Evolutionary conservation across 2,113 vertebrate genomes (phyloP), one percentile per base, ranked within the genome.

Genomic region (Chiloscyllium plagiosum): DNA sequence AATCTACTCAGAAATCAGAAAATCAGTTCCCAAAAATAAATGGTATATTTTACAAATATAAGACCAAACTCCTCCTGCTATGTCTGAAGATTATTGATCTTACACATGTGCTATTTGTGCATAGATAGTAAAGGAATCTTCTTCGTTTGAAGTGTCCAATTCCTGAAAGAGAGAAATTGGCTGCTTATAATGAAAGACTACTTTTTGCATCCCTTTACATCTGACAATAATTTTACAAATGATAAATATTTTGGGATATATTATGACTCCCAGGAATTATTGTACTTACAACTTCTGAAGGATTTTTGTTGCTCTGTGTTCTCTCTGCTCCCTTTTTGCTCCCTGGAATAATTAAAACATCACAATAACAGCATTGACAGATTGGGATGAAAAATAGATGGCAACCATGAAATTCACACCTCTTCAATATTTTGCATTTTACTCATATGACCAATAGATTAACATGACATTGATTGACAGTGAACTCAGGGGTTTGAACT

Each of bases 131-230:
- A 10, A 29, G 29, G 94, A 72, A 26, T 33, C 68, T 37, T 92
- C 33, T 29, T 33, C 68, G 0, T 95, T 33, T 95, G 42, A 95
- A 95, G 26, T 4, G 52, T 1, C 22, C 66, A 72, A 1, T 69
- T 72, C 47, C 94, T 95, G 94, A 10, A 72, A 72, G 87, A 72
- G 56, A 56, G 47, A 95, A 50, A 95, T 95, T 72, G 50, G 12
- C 17, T 37, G 70, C 5, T 61, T 29, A 33, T 20, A 83, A 83
- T 42, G 8, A 52, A 4, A 24, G 37, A 95, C 12, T 24, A 1
- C 24, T 72, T 0, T 72, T 17, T 95, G 37, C 22, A 29, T 17
- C 8, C 72, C 42, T 33, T 52, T 33, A 66, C 17, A 47, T 94
- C 93, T 50, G 24, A 24, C 10, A 13, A 37, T 3, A 66, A 68